These are phyloP conservation scores for Orientallactaga sibirica DNA, from an alignment of 2,797 vertebrate genomes.

Conservation along the genomic window DNA sequence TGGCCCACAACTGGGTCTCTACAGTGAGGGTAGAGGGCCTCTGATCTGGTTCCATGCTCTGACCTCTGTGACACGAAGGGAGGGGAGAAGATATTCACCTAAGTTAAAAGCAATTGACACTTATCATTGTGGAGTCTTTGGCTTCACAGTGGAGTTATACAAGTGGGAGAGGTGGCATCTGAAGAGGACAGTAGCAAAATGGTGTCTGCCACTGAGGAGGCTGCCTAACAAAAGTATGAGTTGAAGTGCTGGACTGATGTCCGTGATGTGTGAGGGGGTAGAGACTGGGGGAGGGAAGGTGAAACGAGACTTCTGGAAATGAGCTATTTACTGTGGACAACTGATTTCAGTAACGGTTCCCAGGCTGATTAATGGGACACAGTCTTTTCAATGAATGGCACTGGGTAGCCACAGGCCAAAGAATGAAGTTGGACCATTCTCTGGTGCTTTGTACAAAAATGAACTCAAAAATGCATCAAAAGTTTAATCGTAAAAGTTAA, in stretches of 20 bases:
- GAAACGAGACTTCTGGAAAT: background rate
- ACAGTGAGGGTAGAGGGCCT: background rate
- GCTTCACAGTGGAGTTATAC: background rate
- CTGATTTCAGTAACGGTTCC: background rate
- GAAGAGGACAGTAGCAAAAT: background rate
- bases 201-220: background rate
- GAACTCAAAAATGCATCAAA: conserved; percentile 20
- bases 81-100: background rate
- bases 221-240: background rate
- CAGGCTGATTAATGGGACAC: background rate
- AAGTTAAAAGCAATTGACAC: background rate
- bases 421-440: background rate
- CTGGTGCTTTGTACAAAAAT: background rate
- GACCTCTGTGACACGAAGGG: background rate
- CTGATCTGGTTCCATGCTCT: background rate
- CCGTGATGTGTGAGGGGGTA: too few species aligned
- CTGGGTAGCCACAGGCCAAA: background rate
- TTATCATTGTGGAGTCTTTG: background rate
- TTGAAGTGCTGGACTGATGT: too few species aligned
- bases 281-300: too few species aligned
- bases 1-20: accelerated
- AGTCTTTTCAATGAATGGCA: background rate
- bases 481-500: background rate
- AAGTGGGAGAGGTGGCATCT: accelerated
- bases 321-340: background rate